Evolutionary conservation across 2,113 vertebrate species (phyloP).

Genomic region (Neomonachus schauinslandi): DNA sequence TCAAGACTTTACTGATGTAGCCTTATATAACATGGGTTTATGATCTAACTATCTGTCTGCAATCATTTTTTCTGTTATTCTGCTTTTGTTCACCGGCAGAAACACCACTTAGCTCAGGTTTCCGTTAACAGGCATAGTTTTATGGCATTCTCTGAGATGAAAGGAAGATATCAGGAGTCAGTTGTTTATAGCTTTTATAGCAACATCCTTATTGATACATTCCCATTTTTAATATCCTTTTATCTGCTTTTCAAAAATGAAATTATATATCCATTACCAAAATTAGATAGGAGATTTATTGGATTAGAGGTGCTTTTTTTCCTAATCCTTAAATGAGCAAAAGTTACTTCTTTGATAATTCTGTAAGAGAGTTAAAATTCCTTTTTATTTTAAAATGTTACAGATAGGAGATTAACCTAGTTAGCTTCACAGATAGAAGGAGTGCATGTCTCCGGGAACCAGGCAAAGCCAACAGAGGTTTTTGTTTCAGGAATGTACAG

Average conservation of each 20-base stretch:
- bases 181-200: conserved; percentile 68
- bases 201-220: conserved; percentile 75
- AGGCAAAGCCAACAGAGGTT: background rate
- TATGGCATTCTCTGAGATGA: conserved; percentile 29
- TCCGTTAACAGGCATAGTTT: conserved; percentile 43
- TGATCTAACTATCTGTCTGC: background rate
- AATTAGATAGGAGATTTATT: conserved; percentile 83
- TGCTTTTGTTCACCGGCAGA: conserved; percentile 37
- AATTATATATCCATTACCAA: conserved; percentile 87
- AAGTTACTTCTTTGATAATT: conserved; percentile 83
- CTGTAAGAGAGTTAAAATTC: conserved; percentile 82
- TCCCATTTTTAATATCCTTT: conserved; percentile 78
- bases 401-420: conserved; percentile 75
- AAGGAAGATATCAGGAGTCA: conserved; percentile 49
- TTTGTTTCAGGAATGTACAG: background rate
- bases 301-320: conserved; percentile 81
- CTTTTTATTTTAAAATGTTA: conserved; percentile 75
- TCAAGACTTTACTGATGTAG: background rate
- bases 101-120: conserved; percentile 10
- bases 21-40: background rate
- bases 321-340: conserved; percentile 80
- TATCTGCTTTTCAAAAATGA: conserved; percentile 84
- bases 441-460: conserved; percentile 58
- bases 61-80: background rate
- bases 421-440: conserved; percentile 53